These are phyloP conservation scores for Harpalus rufipes DNA, from an alignment of 2,888 invertebrate species.

Conservation along the genomic window DNA sequence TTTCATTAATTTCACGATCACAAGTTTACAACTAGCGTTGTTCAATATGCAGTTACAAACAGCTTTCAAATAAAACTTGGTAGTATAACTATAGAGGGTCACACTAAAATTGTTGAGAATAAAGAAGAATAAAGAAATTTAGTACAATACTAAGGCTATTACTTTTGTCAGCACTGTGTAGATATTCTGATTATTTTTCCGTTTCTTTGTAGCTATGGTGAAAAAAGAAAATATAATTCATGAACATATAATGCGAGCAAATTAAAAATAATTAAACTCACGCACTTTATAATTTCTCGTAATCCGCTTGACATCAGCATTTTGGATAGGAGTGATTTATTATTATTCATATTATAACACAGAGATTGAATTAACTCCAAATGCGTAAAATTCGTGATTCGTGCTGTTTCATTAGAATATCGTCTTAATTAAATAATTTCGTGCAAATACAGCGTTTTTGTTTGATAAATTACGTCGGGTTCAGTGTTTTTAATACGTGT, in stretches of 20 bases:
- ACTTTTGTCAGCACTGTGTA: no score
- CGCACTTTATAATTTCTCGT: constrained; percentile 28
- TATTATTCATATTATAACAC: constrained; percentile 30
- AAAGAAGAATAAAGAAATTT: no score
- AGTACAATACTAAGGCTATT: no score
- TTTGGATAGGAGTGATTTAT: constrained; percentile 44
- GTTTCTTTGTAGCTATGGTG: background rate
- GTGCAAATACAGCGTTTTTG: constrained; percentile 58
- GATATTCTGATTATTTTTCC: background rate
- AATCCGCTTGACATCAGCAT: constrained; percentile 23
- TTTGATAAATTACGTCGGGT: constrained; percentile 46
- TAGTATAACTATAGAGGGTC: background rate
- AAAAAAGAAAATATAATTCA: constrained; percentile 12
- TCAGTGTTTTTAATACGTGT: constrained; percentile 47
- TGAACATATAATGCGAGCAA: constrained; percentile 15
- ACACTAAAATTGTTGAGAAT: no score
- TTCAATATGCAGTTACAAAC: background rate
- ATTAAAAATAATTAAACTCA: constrained; percentile 37
- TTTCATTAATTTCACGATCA: constrained; percentile 6
- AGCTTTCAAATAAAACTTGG: background rate
- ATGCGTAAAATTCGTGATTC: constrained; percentile 48
- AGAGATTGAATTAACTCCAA: constrained; percentile 42
- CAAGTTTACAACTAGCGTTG: background rate
- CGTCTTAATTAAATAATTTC: constrained; percentile 62
- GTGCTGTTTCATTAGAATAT: constrained; percentile 52